A percentile compares a stretch with the other conserved stretches of the same genome.
phyloP scores from a whole-genome alignment of 1,140 invertebrate genomes.

The Sinella curviseta region DNA sequence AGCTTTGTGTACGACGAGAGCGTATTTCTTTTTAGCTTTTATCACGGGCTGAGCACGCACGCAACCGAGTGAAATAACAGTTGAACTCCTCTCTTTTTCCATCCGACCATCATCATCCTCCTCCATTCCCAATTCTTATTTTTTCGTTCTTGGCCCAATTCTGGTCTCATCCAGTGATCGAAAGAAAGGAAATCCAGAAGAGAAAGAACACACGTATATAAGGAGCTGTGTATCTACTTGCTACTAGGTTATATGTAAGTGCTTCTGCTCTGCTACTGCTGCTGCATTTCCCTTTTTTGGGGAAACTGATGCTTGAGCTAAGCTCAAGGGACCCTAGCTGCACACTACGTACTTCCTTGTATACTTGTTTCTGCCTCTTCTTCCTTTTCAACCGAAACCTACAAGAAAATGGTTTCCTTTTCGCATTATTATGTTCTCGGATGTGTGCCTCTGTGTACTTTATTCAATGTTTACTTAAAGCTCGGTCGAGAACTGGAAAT shows the following conservation, averaged over 20 bases:
- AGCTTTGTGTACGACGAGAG: not conserved
- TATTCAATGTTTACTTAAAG: conserved; percentile 1
- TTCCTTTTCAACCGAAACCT: not conserved
- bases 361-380: not conserved
- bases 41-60: conserved; percentile 2
- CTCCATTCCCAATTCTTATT: not conserved
- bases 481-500: not conserved
- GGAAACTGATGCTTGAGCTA: conserved; percentile 18
- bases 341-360: not conserved
- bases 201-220: no score
- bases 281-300: conserved; percentile 9
- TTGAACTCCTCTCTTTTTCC: not conserved
- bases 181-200: no score
- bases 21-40: conserved; percentile 8
- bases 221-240: no score
- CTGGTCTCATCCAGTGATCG: not conserved
- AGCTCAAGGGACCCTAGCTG: conserved; percentile 5
- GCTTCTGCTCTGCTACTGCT: not conserved
- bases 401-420: not conserved
- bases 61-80: conserved; percentile 16
- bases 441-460: not conserved
- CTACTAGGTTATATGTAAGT: not conserved
- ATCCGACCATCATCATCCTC: not conserved
- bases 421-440: conserved; percentile 1
- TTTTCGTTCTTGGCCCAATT: not conserved